These are phyloP conservation scores for Drosophila eugracilis DNA, from an alignment of 1,140 invertebrate genomes.

Conservation along the genomic window DNA sequence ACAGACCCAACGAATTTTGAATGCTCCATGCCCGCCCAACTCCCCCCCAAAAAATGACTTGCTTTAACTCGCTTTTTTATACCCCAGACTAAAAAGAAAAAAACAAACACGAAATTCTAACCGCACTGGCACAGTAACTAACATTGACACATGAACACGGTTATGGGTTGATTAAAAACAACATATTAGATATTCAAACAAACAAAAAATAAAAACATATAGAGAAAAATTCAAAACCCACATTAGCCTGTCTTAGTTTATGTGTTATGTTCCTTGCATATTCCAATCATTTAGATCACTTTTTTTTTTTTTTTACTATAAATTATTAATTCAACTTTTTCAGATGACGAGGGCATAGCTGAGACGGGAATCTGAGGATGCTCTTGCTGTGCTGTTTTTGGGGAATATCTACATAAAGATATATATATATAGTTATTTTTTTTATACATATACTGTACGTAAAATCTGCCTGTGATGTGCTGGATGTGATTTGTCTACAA, in stretches of 20 bases:
- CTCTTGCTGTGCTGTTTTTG: too few relatives aligned
- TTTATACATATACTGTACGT: slow-evolving; percentile 33
- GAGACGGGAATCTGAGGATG: slow-evolving; percentile 94
- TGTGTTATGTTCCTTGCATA: slow-evolving; percentile 10
- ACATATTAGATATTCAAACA: neutral
- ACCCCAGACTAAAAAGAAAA: slow-evolving; percentile 7
- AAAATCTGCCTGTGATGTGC: slow-evolving; percentile 80
- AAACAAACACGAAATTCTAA: slow-evolving; percentile 25
- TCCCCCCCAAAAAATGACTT: slow-evolving; percentile 28
- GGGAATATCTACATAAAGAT: slow-evolving; percentile 28
- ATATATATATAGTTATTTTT: slow-evolving; percentile 47
- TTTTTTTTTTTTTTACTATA: slow-evolving; percentile 1
- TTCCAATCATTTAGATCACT: neutral
- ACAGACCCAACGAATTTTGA: slow-evolving; percentile 25
- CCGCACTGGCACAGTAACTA: slow-evolving; percentile 38
- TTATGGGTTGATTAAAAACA: slow-evolving; percentile 9
- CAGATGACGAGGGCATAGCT: slow-evolving; percentile 97
- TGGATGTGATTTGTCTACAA: slow-evolving; percentile 78
- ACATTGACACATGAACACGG: slow-evolving; percentile 32
- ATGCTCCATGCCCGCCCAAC: slow-evolving; percentile 10
- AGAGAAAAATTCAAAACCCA: slow-evolving; percentile 3
- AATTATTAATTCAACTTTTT: slow-evolving; percentile 36
- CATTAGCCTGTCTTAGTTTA: slow-evolving; percentile 17
- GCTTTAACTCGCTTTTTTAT: slow-evolving; percentile 32
- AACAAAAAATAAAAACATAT: neutral